Base-by-base conservation (phyloP, 92 coral and sea anemone species). In the Virgularia gustaviana region DNA sequence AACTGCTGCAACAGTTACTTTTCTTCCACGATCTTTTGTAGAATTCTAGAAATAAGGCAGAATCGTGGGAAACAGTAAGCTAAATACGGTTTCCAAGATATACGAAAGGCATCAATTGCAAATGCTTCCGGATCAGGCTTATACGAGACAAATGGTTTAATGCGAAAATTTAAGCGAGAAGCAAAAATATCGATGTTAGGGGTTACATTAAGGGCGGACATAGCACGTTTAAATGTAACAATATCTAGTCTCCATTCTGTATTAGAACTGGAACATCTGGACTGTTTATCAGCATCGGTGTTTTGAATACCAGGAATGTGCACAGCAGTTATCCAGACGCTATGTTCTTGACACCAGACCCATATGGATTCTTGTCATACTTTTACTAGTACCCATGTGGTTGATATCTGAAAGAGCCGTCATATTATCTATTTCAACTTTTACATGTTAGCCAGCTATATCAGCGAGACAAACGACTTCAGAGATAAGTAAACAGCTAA, bases 341-440 rank as follows among this genome's bases (percentile, higher is more conserved):
- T 63, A 2, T 36, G 32, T 15, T 27, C 52, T 30, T 28, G 20
- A 44, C 70, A 62, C 57, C 57, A 32, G 35, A 31, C 35, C 70
- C 70, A 62, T 15, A 62, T 23, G 19, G n/a, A 28, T 51, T 51
- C 55, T 36, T 65, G 23, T 2, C 75, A 29, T 57, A 45, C 52
- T n/a, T n/a, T 70, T 52, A 15, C 63, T 49, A 37, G 75, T 70
- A 36, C 75, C 75, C 75, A 70, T 70, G 30, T 70, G 75, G 56
- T 49, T 70, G 33, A 49, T 70, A 30, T 52, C 56, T 38, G 75
- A 27, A 29, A 44, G 59, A 11, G 75, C 43, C 43, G 75, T 70
- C 54, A 43, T 72, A 51, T 79, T 73, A 67, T 79, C 79, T 35
- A 73, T 33, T 73, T 71, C 7, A 27, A 81, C 75, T 58, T 81